Base-by-base conservation (phyloP, 2,888 invertebrate species). In the Tenthredo mesomela region DNA sequence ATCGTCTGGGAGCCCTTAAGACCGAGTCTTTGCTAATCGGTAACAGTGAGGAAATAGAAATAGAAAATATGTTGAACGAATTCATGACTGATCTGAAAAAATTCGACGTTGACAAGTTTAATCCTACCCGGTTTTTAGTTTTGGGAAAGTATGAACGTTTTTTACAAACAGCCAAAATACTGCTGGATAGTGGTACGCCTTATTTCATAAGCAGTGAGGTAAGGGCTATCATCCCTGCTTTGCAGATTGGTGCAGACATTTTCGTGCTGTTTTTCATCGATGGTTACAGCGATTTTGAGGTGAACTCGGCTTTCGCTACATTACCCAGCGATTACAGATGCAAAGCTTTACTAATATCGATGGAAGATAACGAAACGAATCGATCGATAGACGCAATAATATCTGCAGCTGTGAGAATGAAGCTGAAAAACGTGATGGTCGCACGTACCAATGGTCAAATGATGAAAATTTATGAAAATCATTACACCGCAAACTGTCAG, bases 61-160 rank as follows among this genome's bases (percentile, higher is more conserved):
- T 12, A 0, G 77, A 77, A 33, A 29, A 54, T 54, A 18, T 50
- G 15, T n/a, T 77, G 50, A 18, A 4, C 0, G 77, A 50, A 18
- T 77, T 77, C 18, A 77, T 77, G 77, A 77, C 47, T 33, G 77
- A 77, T 33, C 4, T 77, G 33, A 54, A 77, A n/a, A 54, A 54
- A 6, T 77, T n/a, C 7, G 29, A 1, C 10, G n/a, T 54, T 6
- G 33, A 54, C 7, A 29, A 29, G 0, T 10, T 54, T 9, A 0
- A 77, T 77, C 18, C 7, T 29, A 10, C 18, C 10, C 33, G 50
- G 47, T 9, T 33, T 1, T 33, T 33, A 1, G 29, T 77, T 47
- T 6, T 77, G 0, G 77, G 77, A 33, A 50, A 25, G 1, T 33
- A n/a, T 2, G 50, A 33, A 1, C 54, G 33, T 33, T 33, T 29